Percentiles rank a stretch among this genome's conserved stretches.
phyloP scores from a whole-genome alignment of 1,140 invertebrate genomes.

The Hycleus cichorii region DNA sequence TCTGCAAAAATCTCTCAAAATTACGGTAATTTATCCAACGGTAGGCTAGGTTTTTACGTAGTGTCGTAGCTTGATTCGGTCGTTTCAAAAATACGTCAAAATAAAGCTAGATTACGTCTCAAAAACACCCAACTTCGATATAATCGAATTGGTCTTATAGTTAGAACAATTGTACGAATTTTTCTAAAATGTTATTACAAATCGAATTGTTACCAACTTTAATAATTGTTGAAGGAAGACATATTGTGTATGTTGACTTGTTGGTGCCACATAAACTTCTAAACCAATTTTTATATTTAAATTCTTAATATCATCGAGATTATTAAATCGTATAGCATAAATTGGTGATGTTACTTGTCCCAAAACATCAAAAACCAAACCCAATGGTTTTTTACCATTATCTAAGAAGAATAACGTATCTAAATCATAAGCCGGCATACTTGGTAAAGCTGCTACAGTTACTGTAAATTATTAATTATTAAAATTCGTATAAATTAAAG shows the following conservation, averaged over 20 bases:
- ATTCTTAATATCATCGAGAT: conserved; percentile 25
- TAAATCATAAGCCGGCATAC: conserved; percentile 69
- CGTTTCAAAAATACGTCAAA: no score
- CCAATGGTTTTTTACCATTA: conserved; percentile 59
- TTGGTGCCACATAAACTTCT: conserved; percentile 35
- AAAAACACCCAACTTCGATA: no score
- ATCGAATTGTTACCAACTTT: conserved; percentile 28
- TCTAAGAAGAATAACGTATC: conserved; percentile 70
- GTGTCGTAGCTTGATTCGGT: no score
- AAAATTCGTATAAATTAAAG: conserved; percentile 7
- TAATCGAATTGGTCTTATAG: no score
- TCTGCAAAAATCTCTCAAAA: no score
- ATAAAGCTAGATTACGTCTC: no score
- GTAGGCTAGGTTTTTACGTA: no score
- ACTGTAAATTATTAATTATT: conserved; percentile 44
- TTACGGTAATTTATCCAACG: no score
- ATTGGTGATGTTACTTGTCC: conserved; percentile 51
- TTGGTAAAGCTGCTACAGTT: conserved; percentile 58
- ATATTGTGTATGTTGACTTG: conserved; percentile 33
- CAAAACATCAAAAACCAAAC: conserved; percentile 85
- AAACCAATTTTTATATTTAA: conserved; percentile 26
- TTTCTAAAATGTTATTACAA: no score
- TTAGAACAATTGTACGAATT: no score
- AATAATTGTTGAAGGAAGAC: conserved; percentile 36
- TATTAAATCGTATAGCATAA: conserved; percentile 35